Base-by-base conservation (phyloP, 1,140 invertebrate species). In the Helicoverpa armigera region DNA sequence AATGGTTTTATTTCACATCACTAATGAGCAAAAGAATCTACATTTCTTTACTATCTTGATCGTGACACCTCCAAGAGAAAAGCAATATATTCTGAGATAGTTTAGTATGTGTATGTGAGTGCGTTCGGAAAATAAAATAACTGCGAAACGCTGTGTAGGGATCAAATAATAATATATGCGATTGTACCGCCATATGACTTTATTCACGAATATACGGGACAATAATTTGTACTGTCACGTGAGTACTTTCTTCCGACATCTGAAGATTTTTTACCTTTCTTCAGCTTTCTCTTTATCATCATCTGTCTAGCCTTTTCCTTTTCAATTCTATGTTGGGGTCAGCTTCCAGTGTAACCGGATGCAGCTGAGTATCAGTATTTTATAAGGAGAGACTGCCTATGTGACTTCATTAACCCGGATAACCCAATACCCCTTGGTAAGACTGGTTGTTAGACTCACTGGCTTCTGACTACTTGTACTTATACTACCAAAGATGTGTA, bases 71-170 rank as follows among this genome's bases (percentile, higher is more conserved):
- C n/a, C 9, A 48, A 67, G 18, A 67, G 13, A 11, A 18, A 67
- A 51, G 4, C 18, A 50, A 69, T 18, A 69, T 18, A 50, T 69
- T 12, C 18, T 16, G 43, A 18, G 43, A 69, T 69, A 50, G 65
- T 69, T 18, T 2, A 23, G 10, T 1, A 69, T 69, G 16, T 23
- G 23, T 23, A 23, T 23, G 23, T 23, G 23, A 2, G 23, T 69
- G 65, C 16, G 43, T 69, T 18, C 1, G 13, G 16, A 18, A 69
- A 69, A 69, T 69, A 69, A 69, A 69, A 69, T 69, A 50, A 23
- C 43, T 12, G 35, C 18, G 43, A 23, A 11, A 48, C 43, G 43
- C 16, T 11, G 63, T 18, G 65, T 50, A 16, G 65, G 65, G 43
- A 18, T 69, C 16, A 69, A 67, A 69, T 43, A 67, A 69, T 43